Conservation (phyloP, 2,797 vertebrate species). For the Myripristis murdjan region DNA sequence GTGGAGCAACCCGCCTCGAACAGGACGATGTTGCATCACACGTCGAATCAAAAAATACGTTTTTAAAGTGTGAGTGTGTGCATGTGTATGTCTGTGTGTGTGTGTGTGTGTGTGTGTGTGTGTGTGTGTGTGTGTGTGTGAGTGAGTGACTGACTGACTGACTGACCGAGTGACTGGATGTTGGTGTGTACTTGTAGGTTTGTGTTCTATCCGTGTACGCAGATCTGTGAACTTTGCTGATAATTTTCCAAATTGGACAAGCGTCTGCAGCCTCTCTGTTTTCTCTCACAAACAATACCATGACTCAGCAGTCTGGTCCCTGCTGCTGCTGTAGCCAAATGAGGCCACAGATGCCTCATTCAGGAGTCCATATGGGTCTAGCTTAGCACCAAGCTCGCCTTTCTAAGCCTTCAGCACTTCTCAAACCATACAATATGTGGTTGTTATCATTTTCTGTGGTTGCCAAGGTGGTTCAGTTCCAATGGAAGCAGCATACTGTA, state of each 20-base stretch:
- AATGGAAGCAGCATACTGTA: not conserved
- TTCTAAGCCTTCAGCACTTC: not conserved
- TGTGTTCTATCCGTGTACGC: conserved; percentile 4
- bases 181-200: conserved; percentile 15
- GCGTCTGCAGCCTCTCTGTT: not conserved
- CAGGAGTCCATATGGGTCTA: not conserved
- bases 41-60: conserved; percentile 37
- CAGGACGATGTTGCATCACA: conserved; percentile 27
- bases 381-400: not conserved
- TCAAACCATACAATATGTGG: not conserved
- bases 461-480: not conserved
- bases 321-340: no score
- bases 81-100: conserved; percentile 10
- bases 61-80: conserved; percentile 19
- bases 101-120: not conserved
- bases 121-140: not conserved
- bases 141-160: not conserved
- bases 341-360: not conserved
- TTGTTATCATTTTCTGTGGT: no score
- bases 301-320: not conserved
- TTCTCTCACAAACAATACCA: conserved; percentile 2
- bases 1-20: conserved; percentile 24
- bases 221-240: not conserved
- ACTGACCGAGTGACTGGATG: no score
- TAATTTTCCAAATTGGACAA: not conserved